These are phyloP conservation scores for Protophormia terraenovae DNA, from an alignment of 2,888 invertebrate genomes.

Conservation along the genomic window DNA sequence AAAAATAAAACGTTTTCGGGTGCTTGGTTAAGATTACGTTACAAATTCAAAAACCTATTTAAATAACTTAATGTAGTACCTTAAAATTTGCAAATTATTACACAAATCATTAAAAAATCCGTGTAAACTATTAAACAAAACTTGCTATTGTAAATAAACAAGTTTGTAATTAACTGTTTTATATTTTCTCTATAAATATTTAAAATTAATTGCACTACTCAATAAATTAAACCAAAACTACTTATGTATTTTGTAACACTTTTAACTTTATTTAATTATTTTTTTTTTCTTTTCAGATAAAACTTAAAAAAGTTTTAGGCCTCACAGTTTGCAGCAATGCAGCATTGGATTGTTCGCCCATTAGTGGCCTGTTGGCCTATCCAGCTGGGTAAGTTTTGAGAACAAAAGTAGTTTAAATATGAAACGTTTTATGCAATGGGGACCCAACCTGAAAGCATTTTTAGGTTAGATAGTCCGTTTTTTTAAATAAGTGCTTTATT, in stretches of 20 bases:
- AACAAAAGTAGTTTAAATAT: neutral
- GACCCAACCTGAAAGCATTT: neutral
- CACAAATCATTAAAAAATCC: neutral
- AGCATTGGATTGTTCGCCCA: slow-evolving; percentile 93
- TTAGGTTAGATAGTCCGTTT: neutral
- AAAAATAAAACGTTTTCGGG: too few relatives aligned
- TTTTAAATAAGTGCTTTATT: neutral
- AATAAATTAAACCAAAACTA: neutral
- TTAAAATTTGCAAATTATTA: neutral
- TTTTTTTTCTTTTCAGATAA: slow-evolving; percentile 87
- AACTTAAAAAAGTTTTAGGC: slow-evolving; percentile 96
- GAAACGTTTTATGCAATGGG: neutral
- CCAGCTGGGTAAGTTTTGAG: slow-evolving; percentile 94
- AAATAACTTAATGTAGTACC: neutral
- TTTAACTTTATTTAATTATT: slow-evolving; percentile 28
- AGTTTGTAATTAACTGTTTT: slow-evolving; percentile 7
- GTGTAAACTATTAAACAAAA: neutral
- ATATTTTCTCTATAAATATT: neutral
- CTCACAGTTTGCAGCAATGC: slow-evolving; percentile 97
- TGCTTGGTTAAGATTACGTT: too few relatives aligned
- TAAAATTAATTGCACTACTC: neutral
- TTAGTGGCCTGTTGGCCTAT: slow-evolving; percentile 94
- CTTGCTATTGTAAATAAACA: neutral
- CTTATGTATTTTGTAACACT: neutral
- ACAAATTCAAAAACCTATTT: too few relatives aligned